These are phyloP conservation scores for Drosophila repleta DNA, from an alignment of 1,140 invertebrate genomes.

Conservation along the genomic window DNA sequence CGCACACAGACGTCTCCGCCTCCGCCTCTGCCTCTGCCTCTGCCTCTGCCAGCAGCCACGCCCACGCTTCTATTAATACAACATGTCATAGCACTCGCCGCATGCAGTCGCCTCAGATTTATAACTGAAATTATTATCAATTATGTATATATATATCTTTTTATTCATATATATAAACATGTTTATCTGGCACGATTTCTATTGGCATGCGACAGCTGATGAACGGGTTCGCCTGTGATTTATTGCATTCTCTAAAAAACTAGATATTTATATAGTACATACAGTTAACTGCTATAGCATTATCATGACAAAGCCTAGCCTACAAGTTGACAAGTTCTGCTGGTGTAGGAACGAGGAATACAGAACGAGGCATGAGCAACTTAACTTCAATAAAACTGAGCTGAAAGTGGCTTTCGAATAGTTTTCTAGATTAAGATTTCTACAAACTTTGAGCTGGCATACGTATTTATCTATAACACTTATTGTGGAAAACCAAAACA, in stretches of 20 bases:
- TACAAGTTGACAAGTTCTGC: background rate
- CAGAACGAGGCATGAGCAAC: too few species aligned
- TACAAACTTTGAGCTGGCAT: too few species aligned
- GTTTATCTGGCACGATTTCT: conserved; percentile 8
- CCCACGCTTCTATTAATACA: conserved; percentile 11
- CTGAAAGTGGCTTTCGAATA: too few species aligned
- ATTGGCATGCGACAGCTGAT: conserved; percentile 4
- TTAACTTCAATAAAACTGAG: too few species aligned
- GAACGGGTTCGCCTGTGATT: conserved; percentile 8
- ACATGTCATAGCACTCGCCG: conserved; percentile 1
- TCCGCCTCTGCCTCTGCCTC: too few species aligned
- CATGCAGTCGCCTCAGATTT: background rate
- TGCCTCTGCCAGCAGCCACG: conserved; percentile 30
- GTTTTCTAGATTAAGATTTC: too few species aligned
- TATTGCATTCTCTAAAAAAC: conserved; percentile 7
- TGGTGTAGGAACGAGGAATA: too few species aligned
- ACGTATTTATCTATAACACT: too few species aligned
- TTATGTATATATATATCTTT: conserved; percentile 6
- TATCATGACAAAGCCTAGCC: background rate
- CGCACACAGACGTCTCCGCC: too few species aligned
- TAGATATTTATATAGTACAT: background rate
- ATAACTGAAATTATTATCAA: conserved; percentile 36
- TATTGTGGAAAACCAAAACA: too few species aligned
- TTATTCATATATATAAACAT: conserved; percentile 4
- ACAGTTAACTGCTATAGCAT: background rate